Conservation (phyloP, 2,888 invertebrate species). For the Macaria notata region DNA sequence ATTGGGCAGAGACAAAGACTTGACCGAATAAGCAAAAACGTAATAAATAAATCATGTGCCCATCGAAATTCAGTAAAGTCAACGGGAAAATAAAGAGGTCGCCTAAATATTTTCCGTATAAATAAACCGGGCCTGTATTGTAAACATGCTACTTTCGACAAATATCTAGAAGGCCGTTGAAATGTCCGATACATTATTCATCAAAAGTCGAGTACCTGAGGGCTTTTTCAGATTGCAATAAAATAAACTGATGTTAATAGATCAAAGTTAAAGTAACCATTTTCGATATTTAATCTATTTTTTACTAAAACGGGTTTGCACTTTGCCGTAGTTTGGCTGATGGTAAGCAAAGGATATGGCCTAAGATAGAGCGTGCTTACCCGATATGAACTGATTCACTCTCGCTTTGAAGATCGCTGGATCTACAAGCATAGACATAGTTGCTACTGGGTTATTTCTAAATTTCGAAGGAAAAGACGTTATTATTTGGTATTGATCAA, state of each 20-base stretch:
- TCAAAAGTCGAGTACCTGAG: constrained; percentile 13
- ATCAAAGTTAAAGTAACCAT: too few species aligned
- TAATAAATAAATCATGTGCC: constrained; percentile 3
- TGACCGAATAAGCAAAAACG: neutral
- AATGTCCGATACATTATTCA: constrained; percentile 30
- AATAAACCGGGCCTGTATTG: constrained; percentile 16
- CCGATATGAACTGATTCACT: too few species aligned
- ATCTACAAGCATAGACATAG: too few species aligned
- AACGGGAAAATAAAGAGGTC: constrained; percentile 5
- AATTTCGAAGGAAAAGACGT: too few species aligned
- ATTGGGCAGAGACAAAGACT: neutral
- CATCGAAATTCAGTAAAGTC: neutral
- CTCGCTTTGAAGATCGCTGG: too few species aligned
- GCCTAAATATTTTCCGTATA: constrained; percentile 17
- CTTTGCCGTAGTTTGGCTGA: too few species aligned
- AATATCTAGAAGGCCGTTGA: constrained; percentile 19
- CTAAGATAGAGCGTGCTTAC: too few species aligned
- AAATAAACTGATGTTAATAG: constrained; percentile 4
- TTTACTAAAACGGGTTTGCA: too few species aligned
- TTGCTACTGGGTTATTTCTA: too few species aligned
- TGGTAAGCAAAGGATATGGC: too few species aligned
- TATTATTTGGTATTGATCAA: too few species aligned
- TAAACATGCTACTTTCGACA: constrained; percentile 19
- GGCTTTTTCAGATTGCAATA: constrained; percentile 13
- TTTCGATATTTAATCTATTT: too few species aligned